phyloP scores from a whole-genome alignment of 2,888 invertebrate genomes.

The Drosophila longiperda region DNA sequence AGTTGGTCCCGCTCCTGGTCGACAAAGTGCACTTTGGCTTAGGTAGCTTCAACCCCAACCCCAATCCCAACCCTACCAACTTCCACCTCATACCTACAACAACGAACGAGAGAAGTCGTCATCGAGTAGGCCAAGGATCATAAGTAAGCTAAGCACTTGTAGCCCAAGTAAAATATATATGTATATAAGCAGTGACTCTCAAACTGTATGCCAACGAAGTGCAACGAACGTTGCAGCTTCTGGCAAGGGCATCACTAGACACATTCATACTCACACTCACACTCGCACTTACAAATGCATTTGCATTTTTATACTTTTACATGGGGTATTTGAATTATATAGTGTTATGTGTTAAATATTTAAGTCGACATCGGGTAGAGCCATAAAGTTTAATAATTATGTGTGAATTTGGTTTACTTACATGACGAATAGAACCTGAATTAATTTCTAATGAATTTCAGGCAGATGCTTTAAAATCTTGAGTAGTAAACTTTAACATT shows the following conservation, averaged over 20 bases:
- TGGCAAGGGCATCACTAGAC: slow-evolving; percentile 70
- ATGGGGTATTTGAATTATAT: slow-evolving; percentile 7
- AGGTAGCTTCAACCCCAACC: slow-evolving; percentile 40
- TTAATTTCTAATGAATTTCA: not conserved
- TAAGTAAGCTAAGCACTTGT: slow-evolving; percentile 79
- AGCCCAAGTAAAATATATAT: slow-evolving; percentile 50
- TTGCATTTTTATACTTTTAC: slow-evolving; percentile 39
- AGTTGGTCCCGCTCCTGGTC: slow-evolving; percentile 59
- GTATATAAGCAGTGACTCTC: slow-evolving; percentile 49
- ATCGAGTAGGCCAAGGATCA: slow-evolving; percentile 79
- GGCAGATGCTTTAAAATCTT: not conserved
- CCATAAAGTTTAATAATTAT: not conserved
- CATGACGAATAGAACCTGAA: not conserved
- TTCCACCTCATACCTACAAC: not conserved
- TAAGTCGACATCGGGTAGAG: not conserved
- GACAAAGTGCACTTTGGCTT: slow-evolving; percentile 57
- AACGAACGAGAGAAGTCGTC: slow-evolving; percentile 42
- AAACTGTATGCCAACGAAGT: slow-evolving; percentile 75
- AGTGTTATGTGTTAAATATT: not conserved
- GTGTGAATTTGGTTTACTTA: not conserved
- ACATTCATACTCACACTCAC: slow-evolving; percentile 42
- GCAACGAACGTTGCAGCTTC: slow-evolving; percentile 72
- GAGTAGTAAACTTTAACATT: not conserved
- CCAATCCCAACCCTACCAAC: slow-evolving; percentile 1
- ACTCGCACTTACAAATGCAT: slow-evolving; percentile 15